Conservation (phyloP, 2,113 vertebrate species). For the Telmatochromis sp. region DNA sequence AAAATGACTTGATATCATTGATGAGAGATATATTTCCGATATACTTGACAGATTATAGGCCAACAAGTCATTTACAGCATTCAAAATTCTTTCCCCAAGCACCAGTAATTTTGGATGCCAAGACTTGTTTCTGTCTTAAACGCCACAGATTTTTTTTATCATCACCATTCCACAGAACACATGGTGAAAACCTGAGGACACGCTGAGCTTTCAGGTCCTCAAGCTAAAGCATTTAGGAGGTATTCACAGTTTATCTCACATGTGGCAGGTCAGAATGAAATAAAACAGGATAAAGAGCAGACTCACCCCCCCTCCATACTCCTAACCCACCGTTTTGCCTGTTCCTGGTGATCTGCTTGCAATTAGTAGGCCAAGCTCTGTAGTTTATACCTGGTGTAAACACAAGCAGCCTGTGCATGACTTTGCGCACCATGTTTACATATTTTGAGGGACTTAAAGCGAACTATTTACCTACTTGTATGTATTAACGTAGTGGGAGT, state of each 20-base stretch:
- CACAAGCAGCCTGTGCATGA: slow-evolving; percentile 22
- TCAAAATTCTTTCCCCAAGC: fast-evolving
- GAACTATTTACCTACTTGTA: background rate
- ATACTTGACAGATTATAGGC: background rate
- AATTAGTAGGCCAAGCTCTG: slow-evolving; percentile 36
- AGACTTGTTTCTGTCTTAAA: background rate
- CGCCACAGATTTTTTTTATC: background rate
- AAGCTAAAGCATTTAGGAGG: background rate
- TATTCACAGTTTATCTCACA: slow-evolving; percentile 2
- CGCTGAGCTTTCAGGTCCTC: background rate
- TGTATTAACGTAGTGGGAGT: slow-evolving; percentile 15
- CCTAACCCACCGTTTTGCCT: background rate
- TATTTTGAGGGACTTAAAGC: background rate
- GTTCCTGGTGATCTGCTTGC: slow-evolving; percentile 34
- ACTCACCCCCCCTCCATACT: background rate
- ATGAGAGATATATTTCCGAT: background rate
- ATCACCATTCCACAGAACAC: background rate
- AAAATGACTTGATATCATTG: background rate
- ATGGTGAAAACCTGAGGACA: background rate
- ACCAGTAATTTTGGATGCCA: background rate
- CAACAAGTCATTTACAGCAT: background rate
- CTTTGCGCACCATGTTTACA: slow-evolving; percentile 42
- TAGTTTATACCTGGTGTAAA: slow-evolving; percentile 54
- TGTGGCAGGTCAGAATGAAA: slow-evolving; percentile 12
- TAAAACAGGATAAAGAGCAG: slow-evolving; percentile 18